Evolutionary conservation across 2,113 vertebrate species (phyloP).

Genomic region (Callipepla squamata): DNA sequence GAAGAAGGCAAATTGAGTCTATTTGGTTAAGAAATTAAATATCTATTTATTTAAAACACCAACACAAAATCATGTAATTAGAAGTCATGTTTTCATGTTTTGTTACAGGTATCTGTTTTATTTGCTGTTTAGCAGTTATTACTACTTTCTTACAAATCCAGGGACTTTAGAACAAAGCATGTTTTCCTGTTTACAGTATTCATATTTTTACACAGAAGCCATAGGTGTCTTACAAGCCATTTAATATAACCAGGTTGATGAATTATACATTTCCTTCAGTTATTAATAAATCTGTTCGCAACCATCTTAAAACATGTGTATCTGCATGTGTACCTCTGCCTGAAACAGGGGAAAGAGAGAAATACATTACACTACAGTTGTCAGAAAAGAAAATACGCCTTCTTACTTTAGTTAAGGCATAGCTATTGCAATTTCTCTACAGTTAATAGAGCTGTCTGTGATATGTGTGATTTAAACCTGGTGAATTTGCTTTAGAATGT

Average conservation of each 20-base stretch:
- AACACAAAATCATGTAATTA: not conserved
- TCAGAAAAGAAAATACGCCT: not conserved
- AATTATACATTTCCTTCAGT: not conserved
- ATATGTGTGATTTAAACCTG: not conserved
- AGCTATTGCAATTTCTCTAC: not conserved
- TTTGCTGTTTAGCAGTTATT: not conserved
- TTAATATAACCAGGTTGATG: not conserved
- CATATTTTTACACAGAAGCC: not conserved
- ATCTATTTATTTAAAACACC: not conserved
- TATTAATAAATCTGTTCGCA: fast-evolving
- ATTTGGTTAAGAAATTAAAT: not conserved
- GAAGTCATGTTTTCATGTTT: not conserved
- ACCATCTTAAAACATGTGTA: not conserved
- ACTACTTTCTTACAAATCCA: not conserved
- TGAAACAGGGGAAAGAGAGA: not conserved
- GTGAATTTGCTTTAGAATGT: not conserved
- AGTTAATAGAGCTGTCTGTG: not conserved
- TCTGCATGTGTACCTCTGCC: fast-evolving
- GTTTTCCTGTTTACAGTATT: not conserved
- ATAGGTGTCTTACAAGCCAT: not conserved
- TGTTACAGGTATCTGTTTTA: not conserved
- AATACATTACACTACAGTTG: not conserved
- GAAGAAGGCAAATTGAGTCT: not conserved
- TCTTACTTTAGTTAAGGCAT: not conserved
- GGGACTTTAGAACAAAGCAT: not conserved